Evolutionary conservation across 2,888 invertebrate species (phyloP).

Genomic region (Lottia scabra): DNA sequence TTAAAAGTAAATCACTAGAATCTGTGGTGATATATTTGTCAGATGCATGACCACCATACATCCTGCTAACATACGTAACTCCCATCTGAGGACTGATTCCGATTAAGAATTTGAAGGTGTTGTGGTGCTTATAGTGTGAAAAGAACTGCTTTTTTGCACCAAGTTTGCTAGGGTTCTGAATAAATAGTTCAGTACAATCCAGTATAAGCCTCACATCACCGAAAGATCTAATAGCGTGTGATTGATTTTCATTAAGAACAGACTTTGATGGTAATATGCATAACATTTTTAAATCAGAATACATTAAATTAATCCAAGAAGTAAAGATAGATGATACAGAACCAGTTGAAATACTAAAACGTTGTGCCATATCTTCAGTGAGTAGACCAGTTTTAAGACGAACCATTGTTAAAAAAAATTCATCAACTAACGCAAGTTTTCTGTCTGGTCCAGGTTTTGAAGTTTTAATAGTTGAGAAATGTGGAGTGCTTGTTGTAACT

Average conservation of each 20-base stretch:
- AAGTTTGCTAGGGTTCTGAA: conserved; percentile 18
- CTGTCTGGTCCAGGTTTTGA: conserved; percentile 13
- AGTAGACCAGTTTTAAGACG: conserved; percentile 14
- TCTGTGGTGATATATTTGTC: conserved; percentile 25
- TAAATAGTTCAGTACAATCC: conserved; percentile 25
- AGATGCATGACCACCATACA: conserved; percentile 26
- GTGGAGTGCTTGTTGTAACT: neutral
- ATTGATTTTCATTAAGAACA: conserved; percentile 9
- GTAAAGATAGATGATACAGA: conserved; percentile 11
- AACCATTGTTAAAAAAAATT: conserved; percentile 23
- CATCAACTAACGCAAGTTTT: conserved; percentile 10
- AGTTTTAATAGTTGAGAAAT: neutral
- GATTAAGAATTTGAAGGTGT: conserved; percentile 24
- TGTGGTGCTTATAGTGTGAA: conserved; percentile 26
- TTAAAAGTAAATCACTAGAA: conserved; percentile 9
- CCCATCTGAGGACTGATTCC: conserved; percentile 27
- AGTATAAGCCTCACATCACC: conserved; percentile 17
- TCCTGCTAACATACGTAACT: conserved; percentile 24
- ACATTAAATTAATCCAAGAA: conserved; percentile 20
- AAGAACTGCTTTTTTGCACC: conserved; percentile 21
- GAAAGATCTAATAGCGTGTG: conserved; percentile 10
- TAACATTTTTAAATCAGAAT: conserved; percentile 15
- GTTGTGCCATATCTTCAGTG: conserved; percentile 8
- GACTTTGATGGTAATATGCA: conserved; percentile 17
- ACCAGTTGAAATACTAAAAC: conserved; percentile 12